Evolutionary conservation across 2,888 invertebrate species (phyloP).

Genomic region (Pseudolycoriella hygida): DNA sequence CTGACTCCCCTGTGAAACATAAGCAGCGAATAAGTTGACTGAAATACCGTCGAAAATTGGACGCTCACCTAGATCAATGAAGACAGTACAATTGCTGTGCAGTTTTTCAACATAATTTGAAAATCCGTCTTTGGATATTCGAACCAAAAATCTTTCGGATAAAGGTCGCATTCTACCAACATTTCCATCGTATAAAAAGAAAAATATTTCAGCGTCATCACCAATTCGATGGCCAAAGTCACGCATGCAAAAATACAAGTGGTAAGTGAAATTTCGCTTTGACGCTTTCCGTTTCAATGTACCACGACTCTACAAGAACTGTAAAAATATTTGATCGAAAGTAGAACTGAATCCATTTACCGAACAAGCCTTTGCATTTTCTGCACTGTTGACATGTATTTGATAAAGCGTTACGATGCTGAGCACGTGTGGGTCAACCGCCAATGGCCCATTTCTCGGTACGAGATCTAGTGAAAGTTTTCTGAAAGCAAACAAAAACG

Average conservation of each 20-base stretch:
- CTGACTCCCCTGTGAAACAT: slow-evolving; percentile 44
- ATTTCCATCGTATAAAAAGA: slow-evolving; percentile 60
- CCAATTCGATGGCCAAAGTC: slow-evolving; percentile 78
- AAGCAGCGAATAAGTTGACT: neutral
- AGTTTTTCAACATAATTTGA: slow-evolving; percentile 75
- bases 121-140: slow-evolving; percentile 77
- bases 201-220: slow-evolving; percentile 76
- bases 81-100: slow-evolving; percentile 76
- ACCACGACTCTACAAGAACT: slow-evolving; percentile 23
- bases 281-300: slow-evolving; percentile 24
- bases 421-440: slow-evolving; percentile 77
- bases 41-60: slow-evolving; percentile 9
- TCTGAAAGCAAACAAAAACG: slow-evolving; percentile 33
- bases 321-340: neutral
- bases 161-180: slow-evolving; percentile 57
- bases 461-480: slow-evolving; percentile 84
- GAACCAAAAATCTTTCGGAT: slow-evolving; percentile 77
- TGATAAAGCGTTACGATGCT: slow-evolving; percentile 79
- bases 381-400: slow-evolving; percentile 58
- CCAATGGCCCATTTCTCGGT: slow-evolving; percentile 73
- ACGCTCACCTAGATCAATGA: slow-evolving; percentile 58
- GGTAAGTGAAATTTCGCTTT: slow-evolving; percentile 41
- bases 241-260: slow-evolving; percentile 73
- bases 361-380: slow-evolving; percentile 45
- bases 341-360: slow-evolving; percentile 34